A percentile compares a stretch with the other conserved stretches of the same genome.
Evolutionary conservation across 2,113 vertebrate species (phyloP).

Genomic region (Poecilia latipinna): DNA sequence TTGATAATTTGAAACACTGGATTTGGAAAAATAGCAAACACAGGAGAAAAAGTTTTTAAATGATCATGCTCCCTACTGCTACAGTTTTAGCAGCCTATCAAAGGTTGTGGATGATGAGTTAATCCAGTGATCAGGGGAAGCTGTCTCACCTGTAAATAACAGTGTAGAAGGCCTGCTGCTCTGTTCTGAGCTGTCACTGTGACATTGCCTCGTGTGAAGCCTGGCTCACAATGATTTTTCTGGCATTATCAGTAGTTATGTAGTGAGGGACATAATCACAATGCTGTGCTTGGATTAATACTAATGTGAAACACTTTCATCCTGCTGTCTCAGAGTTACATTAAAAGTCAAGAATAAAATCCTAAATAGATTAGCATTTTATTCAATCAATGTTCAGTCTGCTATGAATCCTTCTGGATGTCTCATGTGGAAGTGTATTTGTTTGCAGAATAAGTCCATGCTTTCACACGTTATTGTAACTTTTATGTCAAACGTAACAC

Average conservation of each 20-base stretch:
- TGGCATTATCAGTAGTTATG: conserved; percentile 39
- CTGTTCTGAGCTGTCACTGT: background rate
- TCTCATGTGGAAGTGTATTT: too few species aligned
- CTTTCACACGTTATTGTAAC: too few species aligned
- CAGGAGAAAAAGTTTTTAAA: too few species aligned
- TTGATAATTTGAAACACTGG: too few species aligned
- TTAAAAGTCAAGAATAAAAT: conserved; percentile 79
- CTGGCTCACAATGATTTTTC: conserved; percentile 37
- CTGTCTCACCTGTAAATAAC: background rate
- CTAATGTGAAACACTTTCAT: conserved; percentile 46
- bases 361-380: conserved; percentile 58
- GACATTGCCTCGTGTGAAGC: conserved; percentile 18
- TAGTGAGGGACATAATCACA: conserved; percentile 36
- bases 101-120: too few species aligned
- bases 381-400: conserved; percentile 66
- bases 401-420: background rate
- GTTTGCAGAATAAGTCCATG: too few species aligned
- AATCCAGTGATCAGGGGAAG: conserved; percentile 6
- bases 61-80: too few species aligned
- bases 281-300: conserved; percentile 27
- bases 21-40: too few species aligned
- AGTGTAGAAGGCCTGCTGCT: background rate
- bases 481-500: too few species aligned
- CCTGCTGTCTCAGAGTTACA: conserved; percentile 56
- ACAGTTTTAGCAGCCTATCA: too few species aligned